phyloP scores from a whole-genome alignment of 2,113 vertebrate genomes.

The Oxygymnocypris stewartii region DNA sequence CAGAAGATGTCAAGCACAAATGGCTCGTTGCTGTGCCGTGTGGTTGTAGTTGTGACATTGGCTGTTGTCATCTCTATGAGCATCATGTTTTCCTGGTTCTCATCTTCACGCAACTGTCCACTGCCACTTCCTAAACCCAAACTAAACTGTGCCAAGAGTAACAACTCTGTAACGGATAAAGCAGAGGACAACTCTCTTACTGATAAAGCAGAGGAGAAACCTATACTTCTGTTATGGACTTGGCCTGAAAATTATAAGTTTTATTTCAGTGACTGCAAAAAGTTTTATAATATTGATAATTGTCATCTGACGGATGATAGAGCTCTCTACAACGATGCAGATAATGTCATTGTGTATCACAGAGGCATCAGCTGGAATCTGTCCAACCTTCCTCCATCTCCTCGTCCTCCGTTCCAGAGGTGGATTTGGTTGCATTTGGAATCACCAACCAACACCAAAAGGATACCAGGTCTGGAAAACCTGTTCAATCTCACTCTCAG shows the following conservation, averaged over 20 bases:
- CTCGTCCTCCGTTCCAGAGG: conserved; percentile 81
- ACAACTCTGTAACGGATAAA: not conserved
- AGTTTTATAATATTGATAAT: conserved; percentile 79
- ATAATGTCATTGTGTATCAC: conserved; percentile 81
- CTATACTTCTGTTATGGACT: conserved; percentile 84
- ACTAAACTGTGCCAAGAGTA: not conserved
- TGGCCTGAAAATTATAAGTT: conserved; percentile 83
- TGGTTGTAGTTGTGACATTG: not conserved
- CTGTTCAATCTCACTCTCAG: conserved; percentile 87
- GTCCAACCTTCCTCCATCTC: conserved; percentile 81
- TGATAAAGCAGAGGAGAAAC: conserved; percentile 65
- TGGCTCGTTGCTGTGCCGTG: not conserved
- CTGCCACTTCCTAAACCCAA: not conserved
- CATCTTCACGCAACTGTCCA: not conserved
- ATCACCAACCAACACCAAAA: conserved; percentile 80
- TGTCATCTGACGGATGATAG: conserved; percentile 84
- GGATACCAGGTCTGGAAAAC: conserved; percentile 79
- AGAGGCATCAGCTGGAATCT: conserved; percentile 80
- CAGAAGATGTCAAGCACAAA: not conserved
- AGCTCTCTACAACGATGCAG: conserved; percentile 78
- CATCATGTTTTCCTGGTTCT: not conserved
- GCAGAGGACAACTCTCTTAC: no score
- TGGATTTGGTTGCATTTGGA: conserved; percentile 91
- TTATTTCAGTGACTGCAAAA: conserved; percentile 77
- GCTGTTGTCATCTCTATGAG: not conserved